A percentile compares a stretch with the other conserved stretches of the same genome.
Conservation (phyloP, 2,113 vertebrate species). For the Tricholaema leucomelas region DNA sequence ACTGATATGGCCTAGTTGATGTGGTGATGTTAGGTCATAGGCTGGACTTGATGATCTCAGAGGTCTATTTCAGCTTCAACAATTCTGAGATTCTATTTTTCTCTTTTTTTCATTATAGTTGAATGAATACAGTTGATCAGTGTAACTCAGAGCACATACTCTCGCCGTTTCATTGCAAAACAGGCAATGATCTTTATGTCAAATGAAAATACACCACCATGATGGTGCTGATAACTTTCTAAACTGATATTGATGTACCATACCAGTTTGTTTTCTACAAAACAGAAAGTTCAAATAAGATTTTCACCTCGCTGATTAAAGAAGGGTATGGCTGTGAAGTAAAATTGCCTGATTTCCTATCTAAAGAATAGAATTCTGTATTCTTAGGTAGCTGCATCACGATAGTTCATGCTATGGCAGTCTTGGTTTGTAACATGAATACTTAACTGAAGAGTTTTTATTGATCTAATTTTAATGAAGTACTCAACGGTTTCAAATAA, state of each 20-base stretch:
- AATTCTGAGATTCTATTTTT: neutral
- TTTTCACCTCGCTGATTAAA: neutral
- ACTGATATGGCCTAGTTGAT: too few relatives aligned
- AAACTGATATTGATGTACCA: neutral
- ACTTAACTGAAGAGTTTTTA: neutral
- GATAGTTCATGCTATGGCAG: neutral
- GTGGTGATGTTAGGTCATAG: too few relatives aligned
- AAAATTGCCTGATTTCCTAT: neutral
- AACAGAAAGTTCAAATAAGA: neutral
- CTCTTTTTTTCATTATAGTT: neutral
- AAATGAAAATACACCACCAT: neutral
- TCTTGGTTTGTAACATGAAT: neutral
- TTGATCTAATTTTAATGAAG: neutral
- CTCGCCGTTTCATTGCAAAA: neutral
- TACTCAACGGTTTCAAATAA: neutral
- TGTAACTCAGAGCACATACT: neutral
- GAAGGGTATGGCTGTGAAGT: neutral
- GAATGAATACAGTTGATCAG: neutral
- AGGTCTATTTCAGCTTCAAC: too few relatives aligned
- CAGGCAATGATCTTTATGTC: neutral
- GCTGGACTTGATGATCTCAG: too few relatives aligned
- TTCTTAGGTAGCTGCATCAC: neutral
- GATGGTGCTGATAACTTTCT: neutral
- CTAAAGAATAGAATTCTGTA: neutral
- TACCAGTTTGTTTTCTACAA: neutral